Evolutionary conservation across 2,888 invertebrate species (phyloP).

Genomic region (Artemia sinica): DNA sequence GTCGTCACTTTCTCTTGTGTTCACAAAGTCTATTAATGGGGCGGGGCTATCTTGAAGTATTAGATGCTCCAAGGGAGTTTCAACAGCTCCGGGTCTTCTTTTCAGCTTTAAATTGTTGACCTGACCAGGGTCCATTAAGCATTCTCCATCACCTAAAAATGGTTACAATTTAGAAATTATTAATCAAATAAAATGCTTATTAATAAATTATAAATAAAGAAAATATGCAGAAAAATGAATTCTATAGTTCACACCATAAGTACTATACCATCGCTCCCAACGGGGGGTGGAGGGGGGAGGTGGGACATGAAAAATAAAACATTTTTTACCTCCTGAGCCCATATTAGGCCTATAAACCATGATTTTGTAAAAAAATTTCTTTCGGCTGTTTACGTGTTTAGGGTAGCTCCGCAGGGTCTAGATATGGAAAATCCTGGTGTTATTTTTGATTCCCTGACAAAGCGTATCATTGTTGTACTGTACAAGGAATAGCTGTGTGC

Average conservation of each 20-base stretch:
- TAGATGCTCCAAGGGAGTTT: slow-evolving; percentile 36
- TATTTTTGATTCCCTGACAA: no score
- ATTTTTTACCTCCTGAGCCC: no score
- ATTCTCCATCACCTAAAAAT: slow-evolving; percentile 25
- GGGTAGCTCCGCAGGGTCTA: no score
- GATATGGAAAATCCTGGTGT: no score
- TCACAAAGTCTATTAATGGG: slow-evolving; percentile 18
- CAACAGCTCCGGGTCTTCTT: slow-evolving; percentile 24
- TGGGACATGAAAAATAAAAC: no score
- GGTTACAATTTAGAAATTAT: background rate
- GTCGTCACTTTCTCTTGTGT: slow-evolving; percentile 12
- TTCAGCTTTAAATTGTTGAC: slow-evolving; percentile 45
- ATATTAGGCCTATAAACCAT: no score
- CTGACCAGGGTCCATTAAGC: slow-evolving; percentile 38
- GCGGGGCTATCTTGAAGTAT: slow-evolving; percentile 26
- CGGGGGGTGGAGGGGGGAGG: no score
- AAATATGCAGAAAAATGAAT: slow-evolving; percentile 27
- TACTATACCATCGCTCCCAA: slow-evolving; percentile 30
- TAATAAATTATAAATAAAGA: slow-evolving; percentile 11
- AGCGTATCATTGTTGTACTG: no score
- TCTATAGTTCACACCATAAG: slow-evolving; percentile 45
- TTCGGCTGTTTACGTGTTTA: no score
- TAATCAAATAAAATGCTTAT: no score
- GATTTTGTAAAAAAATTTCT: no score
- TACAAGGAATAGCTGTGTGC: no score